Evolutionary conservation across 2,113 vertebrate species (phyloP).

Genomic region (Alosa alosa): DNA sequence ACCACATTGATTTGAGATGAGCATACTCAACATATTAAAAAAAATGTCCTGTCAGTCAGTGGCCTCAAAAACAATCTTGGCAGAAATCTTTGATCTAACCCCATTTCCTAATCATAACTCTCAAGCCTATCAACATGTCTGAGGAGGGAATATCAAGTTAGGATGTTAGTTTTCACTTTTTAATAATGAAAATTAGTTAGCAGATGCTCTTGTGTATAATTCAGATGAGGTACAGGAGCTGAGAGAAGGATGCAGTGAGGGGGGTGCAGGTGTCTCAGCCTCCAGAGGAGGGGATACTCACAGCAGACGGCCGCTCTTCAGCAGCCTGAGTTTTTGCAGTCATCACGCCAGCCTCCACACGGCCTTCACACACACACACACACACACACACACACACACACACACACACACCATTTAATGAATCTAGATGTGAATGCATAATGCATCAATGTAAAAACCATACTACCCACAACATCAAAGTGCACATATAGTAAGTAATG

Average conservation of each 20-base stretch:
- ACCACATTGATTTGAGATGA: not conserved
- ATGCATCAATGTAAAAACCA: not conserved
- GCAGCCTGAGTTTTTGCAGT: slow-evolving; percentile 77
- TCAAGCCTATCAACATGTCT: not conserved
- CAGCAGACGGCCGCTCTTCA: slow-evolving; percentile 64
- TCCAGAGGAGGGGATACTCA: slow-evolving; percentile 69
- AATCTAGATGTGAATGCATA: not conserved
- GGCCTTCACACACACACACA: slow-evolving; percentile 75
- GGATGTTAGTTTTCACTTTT: not conserved
- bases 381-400: not conserved
- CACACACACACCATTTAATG: not conserved
- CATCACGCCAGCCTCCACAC: slow-evolving; percentile 84
- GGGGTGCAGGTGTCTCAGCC: slow-evolving; percentile 47
- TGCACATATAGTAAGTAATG: no score
- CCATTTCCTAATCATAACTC: not conserved
- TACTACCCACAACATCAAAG: not conserved
- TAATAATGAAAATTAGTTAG: slow-evolving; percentile 68
- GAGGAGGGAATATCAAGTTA: not conserved
- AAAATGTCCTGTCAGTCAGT: no score
- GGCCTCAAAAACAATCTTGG: no score
- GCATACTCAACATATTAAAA: not conserved
- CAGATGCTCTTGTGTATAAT: slow-evolving; percentile 23
- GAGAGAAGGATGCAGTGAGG: slow-evolving; percentile 56
- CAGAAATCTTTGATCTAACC: not conserved
- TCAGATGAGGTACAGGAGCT: slow-evolving; percentile 22